Base-by-base conservation (phyloP, 2,888 invertebrate species). In the Andrena hattorfiana region DNA sequence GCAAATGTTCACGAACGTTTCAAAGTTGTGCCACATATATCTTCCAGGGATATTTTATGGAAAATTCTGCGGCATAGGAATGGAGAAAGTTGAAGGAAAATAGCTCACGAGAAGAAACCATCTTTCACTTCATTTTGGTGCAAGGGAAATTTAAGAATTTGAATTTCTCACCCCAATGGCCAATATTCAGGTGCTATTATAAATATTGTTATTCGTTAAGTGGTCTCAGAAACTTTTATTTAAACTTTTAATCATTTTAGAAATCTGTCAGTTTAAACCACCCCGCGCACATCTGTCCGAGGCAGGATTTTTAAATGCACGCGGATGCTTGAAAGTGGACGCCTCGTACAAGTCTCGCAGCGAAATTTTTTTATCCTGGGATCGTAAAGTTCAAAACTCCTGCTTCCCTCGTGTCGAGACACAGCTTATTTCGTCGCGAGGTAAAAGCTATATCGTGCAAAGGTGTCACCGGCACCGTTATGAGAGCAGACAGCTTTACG, bases 401-500 rank as follows among this genome's bases (percentile, higher is more conserved):
- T 8, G 56, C 35, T 74, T 70, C n/a, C 48, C 59, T 77, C 28
- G 20, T n/a, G 64, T 30, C 28, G 66, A 16, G 71, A 49, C 68
- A 49, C 63, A 48, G 64, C 67, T 85, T 75, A 74, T 81, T 77
- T 84, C 72, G 64, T 84, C 63, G 60, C 42, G 70, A 73, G 23
- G 69, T 70, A 79, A 72, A 76, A 72, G 77, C 79, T 74, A 51
- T 64, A 30, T 51, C 30, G 56, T 35, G 67, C 54, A 68, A 68
- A 77, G 64, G 84, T 84, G 84, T 86, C 84, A 75, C 77, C 75
- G 35, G 28, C 60, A 69, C 69, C 74, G 82, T 74, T 80, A 78
- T 68, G 63, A 73, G 70, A 77, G 67, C 64, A 28, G 84, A 86
- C 86, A 83, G 84, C 79, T 86, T 85, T 85, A 84, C 84, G 84